A percentile compares a stretch with the other conserved stretches of the same genome.
phyloP scores from a whole-genome alignment of 1,140 invertebrate genomes.

The Tetranychus cinnabarinus region DNA sequence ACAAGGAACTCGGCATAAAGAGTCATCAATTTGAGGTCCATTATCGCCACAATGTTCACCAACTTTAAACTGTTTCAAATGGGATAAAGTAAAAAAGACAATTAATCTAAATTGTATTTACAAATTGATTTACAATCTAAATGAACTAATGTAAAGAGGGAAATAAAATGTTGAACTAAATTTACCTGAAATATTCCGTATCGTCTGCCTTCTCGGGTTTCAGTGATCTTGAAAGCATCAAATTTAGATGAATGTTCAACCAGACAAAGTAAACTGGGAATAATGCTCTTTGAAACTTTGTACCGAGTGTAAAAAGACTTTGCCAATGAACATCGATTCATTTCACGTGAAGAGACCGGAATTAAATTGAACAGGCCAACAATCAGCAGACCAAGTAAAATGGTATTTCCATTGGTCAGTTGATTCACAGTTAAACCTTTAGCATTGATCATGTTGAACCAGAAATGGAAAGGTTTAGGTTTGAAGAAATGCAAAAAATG shows the following conservation, averaged over 20 bases:
- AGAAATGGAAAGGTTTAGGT: too few relatives aligned
- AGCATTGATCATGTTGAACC: too few relatives aligned
- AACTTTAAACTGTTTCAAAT: background rate
- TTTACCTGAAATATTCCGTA: conserved; percentile 1
- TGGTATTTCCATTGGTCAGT: too few relatives aligned
- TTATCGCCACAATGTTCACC: background rate
- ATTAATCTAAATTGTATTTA: background rate
- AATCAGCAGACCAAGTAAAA: too few relatives aligned
- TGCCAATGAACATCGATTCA: background rate
- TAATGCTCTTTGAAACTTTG: background rate
- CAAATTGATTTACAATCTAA: too few relatives aligned
- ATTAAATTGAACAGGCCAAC: too few relatives aligned
- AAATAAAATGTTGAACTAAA: too few relatives aligned
- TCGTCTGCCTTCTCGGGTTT: background rate
- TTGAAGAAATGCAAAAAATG: too few relatives aligned
- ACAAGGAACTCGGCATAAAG: background rate
- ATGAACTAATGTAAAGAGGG: too few relatives aligned
- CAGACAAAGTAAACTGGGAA: background rate
- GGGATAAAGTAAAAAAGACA: background rate
- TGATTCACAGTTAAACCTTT: too few relatives aligned
- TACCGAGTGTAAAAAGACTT: background rate
- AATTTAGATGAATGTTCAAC: background rate
- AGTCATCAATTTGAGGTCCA: background rate
- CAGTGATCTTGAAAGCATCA: background rate
- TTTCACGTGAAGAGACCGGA: background rate